Percentiles rank a stretch among this genome's conserved stretches.
These are phyloP conservation scores for Seriola dumerili DNA, from an alignment of 2,113 vertebrate species.

Conservation along the genomic window DNA sequence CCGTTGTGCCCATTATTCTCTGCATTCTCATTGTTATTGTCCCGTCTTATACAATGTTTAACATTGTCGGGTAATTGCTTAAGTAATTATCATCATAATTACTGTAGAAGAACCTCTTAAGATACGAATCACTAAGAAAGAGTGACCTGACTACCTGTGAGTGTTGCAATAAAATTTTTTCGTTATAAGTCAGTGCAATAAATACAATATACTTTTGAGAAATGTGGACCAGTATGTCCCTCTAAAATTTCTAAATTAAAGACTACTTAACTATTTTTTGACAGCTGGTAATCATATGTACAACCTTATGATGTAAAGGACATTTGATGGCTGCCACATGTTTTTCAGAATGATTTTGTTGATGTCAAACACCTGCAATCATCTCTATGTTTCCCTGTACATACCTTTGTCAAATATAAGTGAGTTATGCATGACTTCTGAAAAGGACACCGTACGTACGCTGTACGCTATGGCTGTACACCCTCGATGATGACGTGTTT, in stretches of 20 bases:
- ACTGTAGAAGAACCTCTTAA: conserved; percentile 17
- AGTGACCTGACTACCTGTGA: conserved; percentile 5
- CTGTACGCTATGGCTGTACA: conserved; percentile 16
- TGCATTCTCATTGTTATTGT: conserved; percentile 31
- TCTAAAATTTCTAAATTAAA: background rate
- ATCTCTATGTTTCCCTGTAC: conserved; percentile 21
- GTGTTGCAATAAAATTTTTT: conserved; percentile 36
- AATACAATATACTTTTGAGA: conserved; percentile 11
- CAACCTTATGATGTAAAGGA: background rate
- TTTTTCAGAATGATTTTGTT: conserved; percentile 4
- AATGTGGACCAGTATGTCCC: conserved; percentile 10
- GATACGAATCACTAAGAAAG: background rate
- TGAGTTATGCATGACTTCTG: conserved; percentile 53
- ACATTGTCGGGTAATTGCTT: conserved; percentile 9
- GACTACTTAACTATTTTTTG: background rate
- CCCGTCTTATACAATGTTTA: conserved; percentile 23
- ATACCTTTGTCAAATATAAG: conserved; percentile 28
- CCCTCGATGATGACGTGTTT: conserved; percentile 10
- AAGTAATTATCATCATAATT: conserved; percentile 2
- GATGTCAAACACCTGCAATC: background rate
- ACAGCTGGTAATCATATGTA: background rate
- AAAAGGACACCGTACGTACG: conserved; percentile 42
- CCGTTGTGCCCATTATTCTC: conserved; percentile 11
- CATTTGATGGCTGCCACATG: background rate
- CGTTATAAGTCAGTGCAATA: conserved; percentile 30